phyloP scores from a whole-genome alignment of 1,140 invertebrate species.

The Heliconius hewitsoni region DNA sequence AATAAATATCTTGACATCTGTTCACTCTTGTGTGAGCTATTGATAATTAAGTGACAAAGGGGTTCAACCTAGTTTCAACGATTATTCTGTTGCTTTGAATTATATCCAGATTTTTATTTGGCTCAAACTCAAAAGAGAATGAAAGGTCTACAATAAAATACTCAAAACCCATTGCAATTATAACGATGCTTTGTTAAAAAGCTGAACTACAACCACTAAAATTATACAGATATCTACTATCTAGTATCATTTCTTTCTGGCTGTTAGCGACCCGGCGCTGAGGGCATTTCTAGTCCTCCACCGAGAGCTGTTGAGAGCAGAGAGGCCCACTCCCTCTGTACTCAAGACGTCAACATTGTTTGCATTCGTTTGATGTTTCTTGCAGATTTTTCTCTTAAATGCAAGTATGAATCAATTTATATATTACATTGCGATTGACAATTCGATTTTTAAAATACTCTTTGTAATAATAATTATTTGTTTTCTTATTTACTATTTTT shows the following conservation, averaged over 20 bases:
- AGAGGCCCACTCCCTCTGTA: conserved; percentile 33
- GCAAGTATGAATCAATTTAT: conserved; percentile 23
- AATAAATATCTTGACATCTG: conserved; percentile 32
- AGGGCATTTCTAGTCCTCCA: conserved; percentile 33
- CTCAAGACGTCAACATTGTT: conserved; percentile 35
- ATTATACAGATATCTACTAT: conserved; percentile 30
- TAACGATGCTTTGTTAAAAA: conserved; percentile 14
- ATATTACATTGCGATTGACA: neutral
- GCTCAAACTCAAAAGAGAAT: conserved; percentile 4
- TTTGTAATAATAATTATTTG: neutral
- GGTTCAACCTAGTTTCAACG: neutral
- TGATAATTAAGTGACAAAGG: conserved; percentile 4
- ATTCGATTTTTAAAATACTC: neutral
- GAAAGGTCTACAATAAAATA: conserved; percentile 4
- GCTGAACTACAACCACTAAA: conserved; percentile 12
- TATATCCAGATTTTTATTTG: conserved; percentile 12
- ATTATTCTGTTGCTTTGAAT: conserved; percentile 11
- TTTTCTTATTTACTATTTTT: neutral
- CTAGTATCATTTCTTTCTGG: conserved; percentile 33
- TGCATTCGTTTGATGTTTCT: conserved; percentile 41
- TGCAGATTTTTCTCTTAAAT: conserved; percentile 26
- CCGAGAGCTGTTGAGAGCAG: conserved; percentile 24
- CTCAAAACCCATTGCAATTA: conserved; percentile 5
- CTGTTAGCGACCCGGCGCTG: conserved; percentile 29
- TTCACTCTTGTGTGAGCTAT: conserved; percentile 14